phyloP scores from a whole-genome alignment of 1,140 invertebrate genomes.

The Spodoptera frugiperda region DNA sequence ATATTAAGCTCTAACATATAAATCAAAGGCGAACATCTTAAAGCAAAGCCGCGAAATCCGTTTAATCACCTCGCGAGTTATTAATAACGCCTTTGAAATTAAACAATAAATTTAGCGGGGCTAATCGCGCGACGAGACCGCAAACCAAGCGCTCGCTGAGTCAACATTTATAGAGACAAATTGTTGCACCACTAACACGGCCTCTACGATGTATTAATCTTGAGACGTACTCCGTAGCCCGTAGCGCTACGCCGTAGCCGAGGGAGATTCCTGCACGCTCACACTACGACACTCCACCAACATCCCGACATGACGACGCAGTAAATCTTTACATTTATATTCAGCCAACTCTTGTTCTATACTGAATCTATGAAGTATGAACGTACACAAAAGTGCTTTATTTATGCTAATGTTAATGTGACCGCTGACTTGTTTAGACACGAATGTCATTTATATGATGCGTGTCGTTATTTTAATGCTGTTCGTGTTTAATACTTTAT shows the following conservation, averaged over 20 bases:
- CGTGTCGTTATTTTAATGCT: constrained; percentile 60
- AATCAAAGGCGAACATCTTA: constrained; percentile 77
- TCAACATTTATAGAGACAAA: constrained; percentile 86
- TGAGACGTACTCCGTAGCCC: constrained; percentile 59
- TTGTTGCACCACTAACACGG: constrained; percentile 81
- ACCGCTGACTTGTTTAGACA: constrained; percentile 56
- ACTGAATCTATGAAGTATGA: constrained; percentile 35
- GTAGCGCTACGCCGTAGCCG: constrained; percentile 41
- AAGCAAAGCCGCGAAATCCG: constrained; percentile 77
- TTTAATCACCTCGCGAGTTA: constrained; percentile 83
- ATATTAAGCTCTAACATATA: constrained; percentile 70
- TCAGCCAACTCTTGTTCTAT: constrained; percentile 1
- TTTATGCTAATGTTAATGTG: constrained; percentile 63
- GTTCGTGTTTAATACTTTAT: constrained; percentile 51
- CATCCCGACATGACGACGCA: constrained; percentile 27
- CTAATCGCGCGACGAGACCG: constrained; percentile 82
- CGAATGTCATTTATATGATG: constrained; percentile 64
- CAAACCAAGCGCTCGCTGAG: constrained; percentile 80
- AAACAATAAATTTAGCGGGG: constrained; percentile 85
- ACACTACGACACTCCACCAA: constrained; percentile 39
- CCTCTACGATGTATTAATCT: constrained; percentile 84
- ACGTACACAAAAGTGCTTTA: constrained; percentile 54
- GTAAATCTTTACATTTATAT: constrained; percentile 11
- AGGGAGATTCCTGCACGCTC: constrained; percentile 41
- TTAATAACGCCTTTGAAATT: constrained; percentile 85